Conservation (phyloP, 1,140 invertebrate genomes). For the Drosophila serrata region DNA sequence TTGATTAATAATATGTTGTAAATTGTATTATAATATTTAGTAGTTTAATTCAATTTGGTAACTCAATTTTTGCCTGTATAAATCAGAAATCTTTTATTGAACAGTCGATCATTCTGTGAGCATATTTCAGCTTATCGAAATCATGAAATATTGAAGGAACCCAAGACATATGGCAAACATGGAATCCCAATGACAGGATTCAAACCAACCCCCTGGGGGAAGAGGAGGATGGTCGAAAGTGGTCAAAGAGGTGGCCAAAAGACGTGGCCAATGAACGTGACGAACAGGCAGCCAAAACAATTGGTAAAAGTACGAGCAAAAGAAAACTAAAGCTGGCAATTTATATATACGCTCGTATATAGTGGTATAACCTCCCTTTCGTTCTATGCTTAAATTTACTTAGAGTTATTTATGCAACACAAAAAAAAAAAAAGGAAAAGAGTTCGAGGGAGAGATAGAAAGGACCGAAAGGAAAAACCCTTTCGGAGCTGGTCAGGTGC, state of each 20-base stretch:
- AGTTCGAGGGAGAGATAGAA: background rate
- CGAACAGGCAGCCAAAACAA: conserved; percentile 65
- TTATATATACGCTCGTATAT: conserved; percentile 73
- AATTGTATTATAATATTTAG: background rate
- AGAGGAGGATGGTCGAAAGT: background rate
- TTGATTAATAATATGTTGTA: background rate
- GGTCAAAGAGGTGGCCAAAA: background rate
- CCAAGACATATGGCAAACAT: conserved; percentile 35
- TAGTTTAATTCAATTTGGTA: background rate
- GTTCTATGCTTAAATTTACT: conserved; percentile 73
- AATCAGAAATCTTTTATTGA: conserved; percentile 18
- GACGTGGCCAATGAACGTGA: conserved; percentile 77
- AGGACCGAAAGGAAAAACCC: conserved; percentile 2
- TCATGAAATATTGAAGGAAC: conserved; percentile 64
- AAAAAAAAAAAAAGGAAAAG: conserved; percentile 12
- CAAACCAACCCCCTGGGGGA: conserved; percentile 23
- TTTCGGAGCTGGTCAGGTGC: conserved; percentile 30
- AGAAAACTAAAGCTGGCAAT: conserved; percentile 56
- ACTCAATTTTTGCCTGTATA: background rate
- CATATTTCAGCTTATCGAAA: conserved; percentile 63
- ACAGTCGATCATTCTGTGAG: conserved; percentile 48
- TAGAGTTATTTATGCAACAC: conserved; percentile 80
- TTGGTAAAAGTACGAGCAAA: conserved; percentile 31
- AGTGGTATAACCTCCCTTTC: conserved; percentile 25
- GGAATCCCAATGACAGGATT: conserved; percentile 48